Evolutionary conservation across 2,888 invertebrate species (phyloP), one percentile per base, ranked within the genome.

Genomic region (Drosophila paranaensis): DNA sequence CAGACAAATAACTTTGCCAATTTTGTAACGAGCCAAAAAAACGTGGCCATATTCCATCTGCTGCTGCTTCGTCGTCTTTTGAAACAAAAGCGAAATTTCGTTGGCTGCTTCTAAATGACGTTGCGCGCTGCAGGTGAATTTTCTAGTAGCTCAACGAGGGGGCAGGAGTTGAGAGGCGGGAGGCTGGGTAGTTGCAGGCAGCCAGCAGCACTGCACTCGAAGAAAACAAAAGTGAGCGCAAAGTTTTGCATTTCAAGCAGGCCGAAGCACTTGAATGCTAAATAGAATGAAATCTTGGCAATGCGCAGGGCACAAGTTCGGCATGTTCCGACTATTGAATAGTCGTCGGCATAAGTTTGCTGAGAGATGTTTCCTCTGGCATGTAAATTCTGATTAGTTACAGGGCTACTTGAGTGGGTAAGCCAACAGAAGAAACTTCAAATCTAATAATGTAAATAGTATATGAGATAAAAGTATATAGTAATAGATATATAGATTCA

Each of bases 41-140:
- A 50, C 63, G 63, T 63, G 56, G 61, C 43, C 51, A 60, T 53
- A 25, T 53, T 53, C 48, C 48, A 50, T 33, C 25, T 53, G 2
- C 16, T 48, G 16, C 33, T n/a, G 11, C 50, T 33, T 6, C 50
- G 2, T 11, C 35, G 20, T 25, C 46, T 46, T 57, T 75, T 58
- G 60, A 68, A 77, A 77, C 77, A 77, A 77, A 77, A 77, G 77
- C 77, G 77, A 77, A 77, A 77, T 63, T 67, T 67, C 61, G 55
- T 69, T 69, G 42, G 74, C 63, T 13, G 58, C 60, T 61, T 71
- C 54, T 58, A 73, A 63, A 64, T 67, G 66, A 33, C 39, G 33
- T 58, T 39, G 39, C 60, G 16, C 33, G 16, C 16, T 50, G 66
- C 77, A 77, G 74, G 67, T 77, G 77, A 77, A 73, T 77, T 77